Evolutionary conservation across 2,113 vertebrate species (phyloP).

Genomic region (Engystomops pustulosus): DNA sequence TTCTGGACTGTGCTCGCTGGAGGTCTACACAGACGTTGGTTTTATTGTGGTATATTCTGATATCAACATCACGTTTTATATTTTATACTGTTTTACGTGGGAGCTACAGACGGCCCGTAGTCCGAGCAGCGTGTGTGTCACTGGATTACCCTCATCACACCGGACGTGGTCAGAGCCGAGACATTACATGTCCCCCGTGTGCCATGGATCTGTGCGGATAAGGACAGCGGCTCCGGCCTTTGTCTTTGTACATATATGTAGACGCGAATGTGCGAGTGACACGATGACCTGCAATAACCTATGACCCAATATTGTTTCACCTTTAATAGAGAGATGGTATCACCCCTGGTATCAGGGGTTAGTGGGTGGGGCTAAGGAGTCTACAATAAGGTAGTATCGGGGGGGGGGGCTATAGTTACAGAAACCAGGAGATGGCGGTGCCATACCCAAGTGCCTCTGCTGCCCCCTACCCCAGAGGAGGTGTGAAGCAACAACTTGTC

Average conservation of each 20-base stretch:
- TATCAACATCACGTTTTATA: not conserved
- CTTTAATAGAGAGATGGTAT: not conserved
- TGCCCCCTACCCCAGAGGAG: too few species aligned
- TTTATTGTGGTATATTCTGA: slow-evolving; percentile 29
- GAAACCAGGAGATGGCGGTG: too few species aligned
- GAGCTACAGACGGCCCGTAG: not conserved
- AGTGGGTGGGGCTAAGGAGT: not conserved
- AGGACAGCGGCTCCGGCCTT: too few species aligned
- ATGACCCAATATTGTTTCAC: not conserved
- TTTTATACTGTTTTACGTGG: slow-evolving; percentile 13
- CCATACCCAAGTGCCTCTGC: too few species aligned
- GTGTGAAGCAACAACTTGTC: too few species aligned
- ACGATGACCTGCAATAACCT: slow-evolving; percentile 31
- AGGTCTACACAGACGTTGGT: not conserved
- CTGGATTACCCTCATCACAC: not conserved
- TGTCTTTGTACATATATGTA: too few species aligned
- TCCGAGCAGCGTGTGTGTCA: not conserved
- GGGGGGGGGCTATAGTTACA: not conserved
- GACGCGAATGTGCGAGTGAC: slow-evolving; percentile 1
- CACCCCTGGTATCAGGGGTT: not conserved
- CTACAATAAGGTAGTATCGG: not conserved
- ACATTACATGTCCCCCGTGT: too few species aligned
- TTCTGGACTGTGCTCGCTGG: not conserved
- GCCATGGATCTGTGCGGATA: too few species aligned
- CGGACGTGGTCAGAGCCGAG: too few species aligned